Percentiles rank a stretch among this genome's conserved stretches.
Conservation (phyloP, 2,113 vertebrate genomes). For the Carassius carassius region DNA sequence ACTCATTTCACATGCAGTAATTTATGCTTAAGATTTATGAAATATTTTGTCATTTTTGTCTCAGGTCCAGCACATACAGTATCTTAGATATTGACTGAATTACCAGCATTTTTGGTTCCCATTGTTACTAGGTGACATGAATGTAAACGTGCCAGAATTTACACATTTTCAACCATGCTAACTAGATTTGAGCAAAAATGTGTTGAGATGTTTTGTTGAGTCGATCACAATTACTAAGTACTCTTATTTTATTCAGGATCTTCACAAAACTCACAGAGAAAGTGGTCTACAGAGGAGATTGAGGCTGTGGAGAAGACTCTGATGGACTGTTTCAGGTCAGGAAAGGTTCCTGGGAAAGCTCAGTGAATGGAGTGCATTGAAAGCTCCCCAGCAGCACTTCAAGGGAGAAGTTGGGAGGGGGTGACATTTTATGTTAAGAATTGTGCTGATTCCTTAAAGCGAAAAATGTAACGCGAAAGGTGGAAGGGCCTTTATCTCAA, state of each 20-base stretch:
- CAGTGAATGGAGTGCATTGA: too few species aligned
- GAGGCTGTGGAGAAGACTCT: too few species aligned
- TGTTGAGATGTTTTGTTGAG: not conserved
- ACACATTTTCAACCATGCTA: not conserved
- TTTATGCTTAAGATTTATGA: not conserved
- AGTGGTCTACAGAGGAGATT: too few species aligned
- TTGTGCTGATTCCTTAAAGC: conserved; percentile 23
- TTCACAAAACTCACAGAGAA: too few species aligned
- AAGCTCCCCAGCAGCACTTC: not conserved
- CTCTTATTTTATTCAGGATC: too few species aligned
- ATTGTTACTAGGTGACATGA: not conserved
- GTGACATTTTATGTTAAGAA: conserved; percentile 44
- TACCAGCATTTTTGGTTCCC: not conserved
- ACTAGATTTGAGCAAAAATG: not conserved
- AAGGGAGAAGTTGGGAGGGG: conserved; percentile 31
- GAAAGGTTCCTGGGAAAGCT: too few species aligned
- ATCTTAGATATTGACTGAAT: not conserved
- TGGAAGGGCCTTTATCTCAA: not conserved
- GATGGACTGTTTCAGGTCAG: too few species aligned
- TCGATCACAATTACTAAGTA: too few species aligned
- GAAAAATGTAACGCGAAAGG: too few species aligned
- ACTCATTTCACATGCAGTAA: too few species aligned
- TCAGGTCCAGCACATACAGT: not conserved
- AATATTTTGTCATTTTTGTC: not conserved
- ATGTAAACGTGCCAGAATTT: not conserved